These are phyloP conservation scores for Arizona elegans DNA, from an alignment of 2,113 vertebrate genomes.

Conservation along the genomic window DNA sequence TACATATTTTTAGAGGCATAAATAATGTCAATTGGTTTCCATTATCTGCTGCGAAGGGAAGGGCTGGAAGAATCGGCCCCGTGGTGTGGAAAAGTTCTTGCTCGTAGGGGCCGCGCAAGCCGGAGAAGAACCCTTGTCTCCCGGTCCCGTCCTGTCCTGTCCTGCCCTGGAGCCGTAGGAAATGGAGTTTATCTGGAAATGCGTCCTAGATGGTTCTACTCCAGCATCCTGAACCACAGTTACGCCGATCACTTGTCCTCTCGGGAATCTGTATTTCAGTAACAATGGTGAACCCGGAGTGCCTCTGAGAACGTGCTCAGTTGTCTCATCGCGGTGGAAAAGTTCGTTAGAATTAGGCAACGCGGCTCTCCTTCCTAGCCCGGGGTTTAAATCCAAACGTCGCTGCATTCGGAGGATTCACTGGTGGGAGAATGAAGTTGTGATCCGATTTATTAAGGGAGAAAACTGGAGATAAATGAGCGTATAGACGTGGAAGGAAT, in stretches of 20 bases:
- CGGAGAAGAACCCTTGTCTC: neutral
- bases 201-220: too few species aligned
- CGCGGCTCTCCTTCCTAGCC: neutral
- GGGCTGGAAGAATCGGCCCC: neutral
- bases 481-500: neutral
- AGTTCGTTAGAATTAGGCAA: neutral
- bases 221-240: neutral
- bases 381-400: neutral
- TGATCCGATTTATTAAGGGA: neutral
- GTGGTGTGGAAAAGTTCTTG: neutral
- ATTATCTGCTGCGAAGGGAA: neutral
- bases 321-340: neutral
- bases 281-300: neutral
- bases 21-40: slow-evolving; percentile 43
- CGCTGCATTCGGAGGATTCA: neutral
- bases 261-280: neutral
- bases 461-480: neutral
- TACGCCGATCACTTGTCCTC: neutral
- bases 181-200: neutral
- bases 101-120: neutral
- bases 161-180: neutral
- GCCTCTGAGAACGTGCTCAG: neutral
- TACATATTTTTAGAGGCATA: slow-evolving; percentile 53
- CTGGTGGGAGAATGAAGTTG: too few species aligned
- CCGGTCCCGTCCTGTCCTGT: neutral